Evolutionary conservation across 2,113 vertebrate species (phyloP).

Genomic region (Lynx canadensis): DNA sequence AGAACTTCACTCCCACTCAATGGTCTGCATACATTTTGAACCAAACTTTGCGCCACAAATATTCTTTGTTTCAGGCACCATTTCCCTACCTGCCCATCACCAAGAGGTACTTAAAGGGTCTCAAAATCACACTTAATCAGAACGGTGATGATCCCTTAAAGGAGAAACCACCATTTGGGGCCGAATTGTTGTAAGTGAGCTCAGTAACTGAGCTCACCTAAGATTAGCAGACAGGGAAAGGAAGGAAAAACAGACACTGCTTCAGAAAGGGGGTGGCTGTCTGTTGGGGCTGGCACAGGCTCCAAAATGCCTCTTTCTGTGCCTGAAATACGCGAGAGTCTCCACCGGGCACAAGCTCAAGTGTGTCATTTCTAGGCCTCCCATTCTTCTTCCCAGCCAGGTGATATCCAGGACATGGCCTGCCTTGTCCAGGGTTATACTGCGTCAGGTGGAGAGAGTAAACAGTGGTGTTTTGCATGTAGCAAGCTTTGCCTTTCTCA

Average conservation of each 20-base stretch:
- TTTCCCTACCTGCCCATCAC: background rate
- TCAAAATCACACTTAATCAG: background rate
- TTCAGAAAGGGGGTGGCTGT: background rate
- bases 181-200: background rate
- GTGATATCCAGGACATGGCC: background rate
- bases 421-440: background rate
- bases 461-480: background rate
- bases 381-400: background rate
- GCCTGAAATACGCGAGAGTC: rapidly evolving
- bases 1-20: background rate
- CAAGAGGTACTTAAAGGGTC: background rate
- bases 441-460: background rate
- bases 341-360: background rate
- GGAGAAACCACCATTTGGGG: background rate
- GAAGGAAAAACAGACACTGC: no score
- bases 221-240: background rate
- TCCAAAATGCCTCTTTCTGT: background rate
- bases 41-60: background rate
- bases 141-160: background rate
- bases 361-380: background rate
- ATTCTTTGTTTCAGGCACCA: background rate
- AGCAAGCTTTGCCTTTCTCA: background rate
- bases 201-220: background rate
- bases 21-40: background rate
- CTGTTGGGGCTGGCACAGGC: rapidly evolving